Base-by-base conservation (phyloP, 2,888 invertebrate species). In the Philonicus albiceps region DNA sequence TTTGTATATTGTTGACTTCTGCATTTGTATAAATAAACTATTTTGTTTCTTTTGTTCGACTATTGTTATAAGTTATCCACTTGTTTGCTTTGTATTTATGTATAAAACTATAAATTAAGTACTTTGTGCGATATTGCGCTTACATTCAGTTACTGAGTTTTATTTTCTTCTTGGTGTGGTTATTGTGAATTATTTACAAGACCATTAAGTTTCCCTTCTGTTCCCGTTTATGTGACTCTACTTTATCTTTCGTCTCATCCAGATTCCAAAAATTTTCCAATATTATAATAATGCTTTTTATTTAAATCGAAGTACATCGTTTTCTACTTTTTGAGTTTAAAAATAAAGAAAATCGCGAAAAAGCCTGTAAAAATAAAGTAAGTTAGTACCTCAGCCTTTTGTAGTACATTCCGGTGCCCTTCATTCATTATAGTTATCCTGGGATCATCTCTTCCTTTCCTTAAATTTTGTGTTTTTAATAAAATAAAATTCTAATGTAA, bases 31-130 rank as follows among this genome's bases (percentile, higher is more conserved):
- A 81, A 81, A 81, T 81, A 81, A 81, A 81, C 81, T 81, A 81
- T 81, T 84, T 84, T 40, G 84, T 40, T 81, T 55, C 55, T 30
- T 64, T 84, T 40, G 84, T 40, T 84, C 40, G 55, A 34, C 84
- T 84, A 84, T 84, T 84, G 84, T 84, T 84, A n/a, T 84, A 73
- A 73, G 73, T 73, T 84, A 81, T 81, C 34, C 81, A 81, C 73
- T 84, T 84, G 37, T 11, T 84, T 84, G 84, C 43, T 73, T 72
- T 84, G 37, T 84, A 84, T 84, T 31, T 84, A 84, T 40, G 73
- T 84, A 84, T 84, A 84, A 84, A 84, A 84, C 84, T 84, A 84
- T 72, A 84, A 84, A 84, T 84, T 84, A 84, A 84, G 81, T 84
- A 84, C 73, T 73, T 84, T 84, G 84, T 84, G 84, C 84, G 84